Evolutionary conservation across 2,888 invertebrate genomes (phyloP), one percentile per base, ranked within the genome.

Genomic region (Caenorhabditis sp.): DNA sequence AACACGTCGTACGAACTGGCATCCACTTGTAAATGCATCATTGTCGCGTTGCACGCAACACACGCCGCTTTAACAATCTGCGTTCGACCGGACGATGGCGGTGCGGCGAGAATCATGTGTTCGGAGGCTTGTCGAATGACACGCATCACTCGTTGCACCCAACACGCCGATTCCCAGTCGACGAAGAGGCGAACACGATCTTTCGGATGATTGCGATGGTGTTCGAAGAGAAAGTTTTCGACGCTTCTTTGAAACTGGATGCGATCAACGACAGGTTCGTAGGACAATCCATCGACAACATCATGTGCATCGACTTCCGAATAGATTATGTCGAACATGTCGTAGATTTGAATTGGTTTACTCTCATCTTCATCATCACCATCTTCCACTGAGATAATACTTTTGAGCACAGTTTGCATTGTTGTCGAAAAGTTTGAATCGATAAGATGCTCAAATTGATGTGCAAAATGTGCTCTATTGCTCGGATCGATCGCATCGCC

Each of bases 161-260:
- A 79, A 21, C 71, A 62, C 19, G 69, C 68, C 27, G 72, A 64
- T 36, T 72, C 72, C 70, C 82, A 78, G 26, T 81, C 81, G 4
- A 83, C 62, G 36, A 78, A 77, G 37, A 83, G 53, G 19, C 79
- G 66, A n/a, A 83, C 77, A 10, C 75, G 63, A 61, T 71, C 79
- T 24, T 77, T 78, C 17, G 74, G 71, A 66, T 81, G 81, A 49
- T 82, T 81, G 27, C 78, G 58, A 37, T 78, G 78, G 61, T 81
- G 77, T 54, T 83, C 83, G 65, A 84, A 83, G 19, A 82, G 69
- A 23, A 84, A 73, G 69, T 84, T 84, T 60, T 82, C 83, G 24
- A 84, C 66, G 43, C 73, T 77, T 53, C 79, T 37, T 57, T 75
- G 81, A 61, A 83, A 81, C 27, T 77, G 80, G 17, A 61, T 60